Evolutionary conservation across 2,888 invertebrate species (phyloP).

Genomic region (Pristionchus exspectatus): DNA sequence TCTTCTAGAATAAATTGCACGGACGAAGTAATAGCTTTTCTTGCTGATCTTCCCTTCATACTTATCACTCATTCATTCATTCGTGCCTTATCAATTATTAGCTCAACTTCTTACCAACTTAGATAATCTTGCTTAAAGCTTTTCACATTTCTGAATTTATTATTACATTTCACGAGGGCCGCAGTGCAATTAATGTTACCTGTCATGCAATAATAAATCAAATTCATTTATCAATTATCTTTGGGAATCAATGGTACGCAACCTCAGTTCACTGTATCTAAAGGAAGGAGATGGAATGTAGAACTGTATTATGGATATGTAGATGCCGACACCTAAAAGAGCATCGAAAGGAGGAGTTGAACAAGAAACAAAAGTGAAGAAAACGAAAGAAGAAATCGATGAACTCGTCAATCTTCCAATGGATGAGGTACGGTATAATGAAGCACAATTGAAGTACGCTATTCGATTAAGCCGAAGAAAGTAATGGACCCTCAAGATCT

Average conservation of each 20-base stretch:
- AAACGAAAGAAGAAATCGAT: slow-evolving; percentile 5
- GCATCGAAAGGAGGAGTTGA: slow-evolving; percentile 31
- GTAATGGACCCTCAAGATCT: slow-evolving; percentile 55
- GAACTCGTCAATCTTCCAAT: background rate
- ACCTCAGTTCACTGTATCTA: slow-evolving; percentile 19
- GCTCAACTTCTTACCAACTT: slow-evolving; percentile 18
- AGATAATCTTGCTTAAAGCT: slow-evolving; percentile 38
- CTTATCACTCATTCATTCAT: slow-evolving; percentile 26
- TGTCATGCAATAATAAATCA: slow-evolving; percentile 27
- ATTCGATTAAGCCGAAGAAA: slow-evolving; percentile 8
- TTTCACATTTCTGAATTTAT: slow-evolving; percentile 39
- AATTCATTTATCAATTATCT: background rate
- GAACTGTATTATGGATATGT: background rate
- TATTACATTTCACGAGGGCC: background rate
- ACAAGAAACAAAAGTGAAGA: slow-evolving; percentile 40
- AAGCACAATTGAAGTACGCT: background rate
- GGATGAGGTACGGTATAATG: background rate
- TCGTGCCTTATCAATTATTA: slow-evolving; percentile 20
- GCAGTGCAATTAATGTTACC: background rate
- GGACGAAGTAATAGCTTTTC: slow-evolving; percentile 41
- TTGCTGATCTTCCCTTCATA: slow-evolving; percentile 17
- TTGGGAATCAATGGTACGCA: background rate
- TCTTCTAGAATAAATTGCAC: background rate
- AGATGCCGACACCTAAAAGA: slow-evolving; percentile 43
- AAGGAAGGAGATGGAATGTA: background rate